Evolutionary conservation across 1,140 invertebrate genomes (phyloP), one percentile per base, ranked within the genome.

Genomic region (Rhizoglyphus robini): DNA sequence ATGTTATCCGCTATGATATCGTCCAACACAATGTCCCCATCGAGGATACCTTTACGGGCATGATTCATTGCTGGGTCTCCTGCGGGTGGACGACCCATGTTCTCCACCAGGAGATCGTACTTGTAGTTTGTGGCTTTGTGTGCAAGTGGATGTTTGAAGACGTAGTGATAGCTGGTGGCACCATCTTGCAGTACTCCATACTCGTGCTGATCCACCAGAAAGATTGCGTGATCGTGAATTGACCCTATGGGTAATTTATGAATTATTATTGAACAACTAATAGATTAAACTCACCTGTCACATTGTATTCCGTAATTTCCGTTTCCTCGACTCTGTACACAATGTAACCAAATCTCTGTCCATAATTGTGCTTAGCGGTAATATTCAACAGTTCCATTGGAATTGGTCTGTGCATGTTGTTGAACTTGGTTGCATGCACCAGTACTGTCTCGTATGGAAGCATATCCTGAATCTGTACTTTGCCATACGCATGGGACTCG

Each of bases 51-150:
- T 18, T 41, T 41, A 11, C 36, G 36, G 18, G n/a, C 8, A 41
- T 41, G 36, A n/a, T n/a, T n/a, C n/a, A 41, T 11, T 41, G 8
- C 36, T 11, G 18, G 36, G 8, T 41, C 18, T 3, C 65, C 70
- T 25, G 15, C 65, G 46, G 48, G 38, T 34, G 68, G 32, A 15
- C 70, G 71, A 8, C 70, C 70, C 59, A 68, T 64, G 36, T 70
- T 70, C 58, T 70, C 70, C 11, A 70, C 70, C 20, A 70, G 27
- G 32, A 70, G 59, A 27, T 54, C 65, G 11, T n/a, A 71, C n/a
- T 5, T 31, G 27, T 23, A 58, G 15, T 38, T 41, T 38, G 49
- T 29, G 38, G 23, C 11, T 65, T 30, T 27, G 5, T 49, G 4
- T 20, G 25, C 69, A 46, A n/a, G n/a, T 25, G 60, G 69, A 48